Base-by-base conservation (phyloP, 2,888 invertebrate genomes). In the Tiliacea aurago region DNA sequence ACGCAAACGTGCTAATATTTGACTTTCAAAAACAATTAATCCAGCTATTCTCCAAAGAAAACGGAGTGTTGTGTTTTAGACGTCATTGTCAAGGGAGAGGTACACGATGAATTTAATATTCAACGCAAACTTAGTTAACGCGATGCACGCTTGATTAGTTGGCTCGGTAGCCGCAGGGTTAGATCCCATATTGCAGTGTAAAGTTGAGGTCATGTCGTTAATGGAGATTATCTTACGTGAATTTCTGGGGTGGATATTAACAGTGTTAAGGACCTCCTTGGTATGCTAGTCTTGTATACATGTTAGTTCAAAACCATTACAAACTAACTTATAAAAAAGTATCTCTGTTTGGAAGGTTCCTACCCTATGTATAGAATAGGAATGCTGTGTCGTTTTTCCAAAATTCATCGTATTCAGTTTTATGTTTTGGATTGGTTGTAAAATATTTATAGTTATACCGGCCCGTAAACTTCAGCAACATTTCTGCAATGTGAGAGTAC, bases 121-220 rank as follows among this genome's bases (percentile, higher is more conserved):
- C 70, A 83, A 62, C 59, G 53, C 43, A 75, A 86, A 90, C 84
- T 86, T 84, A 72, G 87, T 89, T 87, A 89, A 70, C 73, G 69
- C 23, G 78, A 78, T 78, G 80, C 81, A 86, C 84, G 82, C 81
- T 80, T 87, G 85, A 90, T 86, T 86, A 86, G 77, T 68, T 81
- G 47, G 59, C 70, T 45, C 65, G 70, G 76, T 80, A 65, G 83
- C 89, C 85, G 72, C 78, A 78, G 83, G 88, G 84, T 67, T 65
- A 28, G 65, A 66, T 63, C 49, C 71, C 63, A 76, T 80, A 74
- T 56, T 76, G 82, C 77, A 84, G 66, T 76, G 70, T 68, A 73
- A 68, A 80, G 73, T 73, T 64, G 47, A 73, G 64, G 64, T 80
- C 49, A 45, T 67, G 49, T 68, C 65, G 70, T 84, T 74, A 81